phyloP scores from a whole-genome alignment of 1,140 invertebrate genomes.

The Lordiphosa clarofinis region DNA sequence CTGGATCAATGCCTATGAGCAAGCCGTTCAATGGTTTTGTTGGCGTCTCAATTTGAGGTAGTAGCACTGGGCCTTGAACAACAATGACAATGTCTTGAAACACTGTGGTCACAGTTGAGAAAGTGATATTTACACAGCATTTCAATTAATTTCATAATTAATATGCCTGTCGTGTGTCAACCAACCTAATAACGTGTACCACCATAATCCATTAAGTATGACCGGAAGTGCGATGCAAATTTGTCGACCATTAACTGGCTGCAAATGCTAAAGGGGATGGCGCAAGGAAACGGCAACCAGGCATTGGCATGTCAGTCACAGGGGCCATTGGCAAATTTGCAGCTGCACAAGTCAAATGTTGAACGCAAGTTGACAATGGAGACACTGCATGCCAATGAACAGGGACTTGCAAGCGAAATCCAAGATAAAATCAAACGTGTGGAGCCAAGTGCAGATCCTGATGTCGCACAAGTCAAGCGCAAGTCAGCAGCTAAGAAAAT shows the following conservation, averaged over 20 bases:
- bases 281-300: not conserved
- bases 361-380: slow-evolving; percentile 44
- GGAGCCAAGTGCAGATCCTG: slow-evolving; percentile 25
- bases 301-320: slow-evolving; percentile 51
- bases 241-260: slow-evolving; percentile 29
- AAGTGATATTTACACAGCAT: slow-evolving; percentile 49
- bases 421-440: slow-evolving; percentile 50
- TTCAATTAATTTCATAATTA: slow-evolving; percentile 53
- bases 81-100: too few relatives aligned
- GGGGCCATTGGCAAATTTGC: slow-evolving; percentile 56
- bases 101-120: slow-evolving; percentile 12
- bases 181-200: not conserved
- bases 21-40: too few relatives aligned
- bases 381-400: slow-evolving; percentile 63
- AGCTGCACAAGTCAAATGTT: slow-evolving; percentile 40
- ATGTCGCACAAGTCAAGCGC: slow-evolving; percentile 26
- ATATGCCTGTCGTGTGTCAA: slow-evolving; percentile 10
- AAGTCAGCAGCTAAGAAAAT: slow-evolving; percentile 7
- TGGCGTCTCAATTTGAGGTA: too few relatives aligned
- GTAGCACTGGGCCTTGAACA: too few relatives aligned
- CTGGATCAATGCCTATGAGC: too few relatives aligned
- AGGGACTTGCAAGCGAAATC: slow-evolving; percentile 20
- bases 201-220: not conserved
- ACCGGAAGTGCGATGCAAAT: slow-evolving; percentile 10
- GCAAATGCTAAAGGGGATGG: slow-evolving; percentile 5